A percentile compares a stretch with the other conserved stretches of the same genome.
phyloP scores from a whole-genome alignment of 2,888 invertebrate species.

The Agonopterix heracliana region DNA sequence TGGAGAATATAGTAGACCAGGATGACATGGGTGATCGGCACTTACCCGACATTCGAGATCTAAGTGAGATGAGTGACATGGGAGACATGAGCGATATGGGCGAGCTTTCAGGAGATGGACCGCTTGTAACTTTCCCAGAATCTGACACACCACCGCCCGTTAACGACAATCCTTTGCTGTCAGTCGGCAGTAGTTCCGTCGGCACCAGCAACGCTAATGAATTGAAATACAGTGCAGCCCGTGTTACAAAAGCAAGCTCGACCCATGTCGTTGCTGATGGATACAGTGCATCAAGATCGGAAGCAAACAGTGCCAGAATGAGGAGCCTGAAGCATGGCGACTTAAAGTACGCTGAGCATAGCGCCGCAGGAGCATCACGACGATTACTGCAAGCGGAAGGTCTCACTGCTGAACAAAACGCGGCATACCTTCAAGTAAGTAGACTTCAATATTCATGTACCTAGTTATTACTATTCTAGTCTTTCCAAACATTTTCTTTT shows the following conservation, averaged over 20 bases:
- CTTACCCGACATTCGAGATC: slow-evolving; percentile 65
- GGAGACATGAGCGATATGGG: slow-evolving; percentile 70
- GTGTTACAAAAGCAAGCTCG: slow-evolving; percentile 82
- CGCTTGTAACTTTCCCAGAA: slow-evolving; percentile 88
- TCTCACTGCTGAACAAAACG: slow-evolving; percentile 89
- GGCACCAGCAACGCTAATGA: slow-evolving; percentile 77
- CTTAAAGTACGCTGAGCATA: slow-evolving; percentile 87
- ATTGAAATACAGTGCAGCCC: slow-evolving; percentile 89
- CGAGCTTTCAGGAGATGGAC: slow-evolving; percentile 73
- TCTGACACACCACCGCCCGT: slow-evolving; percentile 82
- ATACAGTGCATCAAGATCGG: slow-evolving; percentile 82
- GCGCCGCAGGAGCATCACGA: slow-evolving; percentile 85
- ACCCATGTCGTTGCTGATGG: slow-evolving; percentile 89
- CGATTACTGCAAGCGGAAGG: slow-evolving; percentile 90
- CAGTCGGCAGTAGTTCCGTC: slow-evolving; percentile 58
- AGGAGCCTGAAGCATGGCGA: slow-evolving; percentile 86
- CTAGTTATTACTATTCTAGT: background rate
- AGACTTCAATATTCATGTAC: background rate
- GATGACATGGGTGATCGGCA: slow-evolving; percentile 65
- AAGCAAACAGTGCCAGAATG: slow-evolving; percentile 66
- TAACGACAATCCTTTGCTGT: slow-evolving; percentile 59
- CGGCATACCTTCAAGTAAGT: slow-evolving; percentile 86
- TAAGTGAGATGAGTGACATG: slow-evolving; percentile 66
- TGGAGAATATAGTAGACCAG: slow-evolving; percentile 87
- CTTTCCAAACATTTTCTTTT: background rate